These are phyloP conservation scores for Drosophila kambysellisi DNA, from an alignment of 2,888 invertebrate species.

Conservation along the genomic window DNA sequence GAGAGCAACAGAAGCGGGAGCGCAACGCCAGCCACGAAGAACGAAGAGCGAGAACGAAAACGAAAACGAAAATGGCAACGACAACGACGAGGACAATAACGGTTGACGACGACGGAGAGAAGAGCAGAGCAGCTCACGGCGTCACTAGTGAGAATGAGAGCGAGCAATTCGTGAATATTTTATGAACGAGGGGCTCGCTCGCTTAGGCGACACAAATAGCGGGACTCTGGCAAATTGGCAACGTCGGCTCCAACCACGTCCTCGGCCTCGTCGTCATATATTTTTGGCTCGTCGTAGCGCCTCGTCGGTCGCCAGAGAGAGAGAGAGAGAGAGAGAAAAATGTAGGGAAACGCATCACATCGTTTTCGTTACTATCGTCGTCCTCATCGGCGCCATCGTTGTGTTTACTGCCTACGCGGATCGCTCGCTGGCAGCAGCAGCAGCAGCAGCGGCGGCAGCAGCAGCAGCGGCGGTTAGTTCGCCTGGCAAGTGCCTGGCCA, in stretches of 20 bases:
- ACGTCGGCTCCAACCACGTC: conserved; percentile 51
- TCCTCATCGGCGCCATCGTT: conserved; percentile 40
- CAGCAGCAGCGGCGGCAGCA: conserved; percentile 15
- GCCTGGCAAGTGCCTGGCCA: conserved; percentile 55
- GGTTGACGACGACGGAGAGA: conserved; percentile 36
- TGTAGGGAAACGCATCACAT: conserved; percentile 73
- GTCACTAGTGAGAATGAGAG: conserved; percentile 76
- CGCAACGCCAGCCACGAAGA: conserved; percentile 36
- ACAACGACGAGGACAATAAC: conserved; percentile 28
- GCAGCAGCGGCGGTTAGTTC: conserved; percentile 35
- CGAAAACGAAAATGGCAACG: conserved; percentile 24
- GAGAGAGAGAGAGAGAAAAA: conserved; percentile 55
- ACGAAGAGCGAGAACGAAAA: conserved; percentile 18
- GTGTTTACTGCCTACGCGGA: conserved; percentile 58
- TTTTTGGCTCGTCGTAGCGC: conserved; percentile 19
- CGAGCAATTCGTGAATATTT: conserved; percentile 81
- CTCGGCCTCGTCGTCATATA: conserved; percentile 23
- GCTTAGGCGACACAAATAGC: conserved; percentile 57
- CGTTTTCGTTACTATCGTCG: conserved; percentile 43
- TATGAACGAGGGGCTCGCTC: conserved; percentile 72
- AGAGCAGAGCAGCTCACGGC: conserved; percentile 43
- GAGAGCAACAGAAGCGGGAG: conserved; percentile 31
- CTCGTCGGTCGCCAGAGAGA: conserved; percentile 17
- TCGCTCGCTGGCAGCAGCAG: conserved; percentile 51
- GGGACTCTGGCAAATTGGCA: conserved; percentile 59